Evolutionary conservation across 2,113 vertebrate species (phyloP).

Genomic region (Hiodon alosoides): DNA sequence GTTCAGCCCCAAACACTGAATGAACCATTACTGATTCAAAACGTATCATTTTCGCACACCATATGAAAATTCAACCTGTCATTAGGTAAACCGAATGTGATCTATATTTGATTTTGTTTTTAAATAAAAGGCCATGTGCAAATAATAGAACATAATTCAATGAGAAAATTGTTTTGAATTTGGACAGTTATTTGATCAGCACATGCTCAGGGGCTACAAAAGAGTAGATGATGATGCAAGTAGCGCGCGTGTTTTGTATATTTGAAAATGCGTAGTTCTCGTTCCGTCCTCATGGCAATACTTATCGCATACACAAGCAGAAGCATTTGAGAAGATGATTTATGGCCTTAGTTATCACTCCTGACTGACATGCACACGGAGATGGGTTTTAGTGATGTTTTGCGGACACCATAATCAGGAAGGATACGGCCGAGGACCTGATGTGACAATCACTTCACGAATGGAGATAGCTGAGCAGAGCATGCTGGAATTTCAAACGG

Average conservation of each 20-base stretch:
- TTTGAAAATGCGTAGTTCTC: not conserved
- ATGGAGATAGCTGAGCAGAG: not conserved
- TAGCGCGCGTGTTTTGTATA: not conserved
- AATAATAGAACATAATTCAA: not conserved
- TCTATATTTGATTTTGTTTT: not conserved
- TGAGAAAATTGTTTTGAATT: too few species aligned
- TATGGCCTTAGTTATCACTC: not conserved
- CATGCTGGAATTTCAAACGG: not conserved
- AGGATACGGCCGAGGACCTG: not conserved
- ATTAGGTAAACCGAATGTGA: not conserved
- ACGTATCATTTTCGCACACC: slow-evolving; percentile 13
- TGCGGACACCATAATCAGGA: slow-evolving; percentile 1
- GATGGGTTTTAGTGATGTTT: not conserved
- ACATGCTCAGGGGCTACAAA: not conserved
- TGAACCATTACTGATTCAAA: slow-evolving; percentile 9
- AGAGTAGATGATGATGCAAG: not conserved
- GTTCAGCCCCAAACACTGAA: slow-evolving; percentile 4
- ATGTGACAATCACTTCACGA: not conserved
- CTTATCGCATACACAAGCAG: not conserved
- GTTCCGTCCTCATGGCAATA: not conserved
- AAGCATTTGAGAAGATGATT: not conserved
- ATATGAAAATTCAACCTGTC: not conserved
- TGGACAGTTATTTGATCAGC: too few species aligned
- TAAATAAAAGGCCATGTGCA: not conserved
- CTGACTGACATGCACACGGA: not conserved